A percentile compares a stretch with the other conserved stretches of the same genome.
Evolutionary conservation across 2,888 invertebrate genomes (phyloP).

Genomic region (Sinotaia quadrata): DNA sequence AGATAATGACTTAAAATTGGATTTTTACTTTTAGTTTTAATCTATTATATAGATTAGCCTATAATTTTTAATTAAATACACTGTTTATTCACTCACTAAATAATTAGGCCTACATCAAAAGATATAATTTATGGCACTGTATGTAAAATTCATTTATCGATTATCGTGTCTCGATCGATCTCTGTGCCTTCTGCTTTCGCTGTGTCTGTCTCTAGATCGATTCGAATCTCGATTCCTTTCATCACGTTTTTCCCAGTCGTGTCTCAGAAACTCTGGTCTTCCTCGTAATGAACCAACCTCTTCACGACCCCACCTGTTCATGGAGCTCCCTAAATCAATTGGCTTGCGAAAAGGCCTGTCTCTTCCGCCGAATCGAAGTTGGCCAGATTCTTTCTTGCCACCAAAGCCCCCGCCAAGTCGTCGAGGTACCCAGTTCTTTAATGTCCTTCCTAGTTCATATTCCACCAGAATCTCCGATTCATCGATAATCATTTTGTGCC

Average conservation of each 20-base stretch:
- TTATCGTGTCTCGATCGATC: conserved; percentile 2
- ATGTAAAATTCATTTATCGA: too few species aligned
- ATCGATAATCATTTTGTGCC: conserved; percentile 79
- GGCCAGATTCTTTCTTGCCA: conserved; percentile 88
- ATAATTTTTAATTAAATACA: too few species aligned
- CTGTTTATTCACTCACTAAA: too few species aligned
- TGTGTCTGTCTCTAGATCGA: not conserved
- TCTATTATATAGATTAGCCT: too few species aligned
- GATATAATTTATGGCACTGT: too few species aligned
- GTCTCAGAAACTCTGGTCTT: not conserved
- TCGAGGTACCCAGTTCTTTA: conserved; percentile 85
- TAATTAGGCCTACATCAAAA: too few species aligned
- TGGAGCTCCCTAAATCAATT: too few species aligned
- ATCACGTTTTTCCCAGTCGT: not conserved
- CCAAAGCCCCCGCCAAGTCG: conserved; percentile 90
- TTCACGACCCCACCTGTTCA: not conserved
- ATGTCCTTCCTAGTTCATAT: conserved; percentile 81
- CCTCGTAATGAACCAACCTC: not conserved
- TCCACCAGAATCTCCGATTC: conserved; percentile 83
- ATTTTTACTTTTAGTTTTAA: too few species aligned
- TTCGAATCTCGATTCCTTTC: not conserved
- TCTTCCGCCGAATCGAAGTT: conserved; percentile 87
- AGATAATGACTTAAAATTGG: too few species aligned
- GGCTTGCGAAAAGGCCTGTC: conserved; percentile 81
- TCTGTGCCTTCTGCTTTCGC: conserved; percentile 3